Evolutionary conservation across 2,797 vertebrate species (phyloP).

Genomic region (Manis crassicaudata): DNA sequence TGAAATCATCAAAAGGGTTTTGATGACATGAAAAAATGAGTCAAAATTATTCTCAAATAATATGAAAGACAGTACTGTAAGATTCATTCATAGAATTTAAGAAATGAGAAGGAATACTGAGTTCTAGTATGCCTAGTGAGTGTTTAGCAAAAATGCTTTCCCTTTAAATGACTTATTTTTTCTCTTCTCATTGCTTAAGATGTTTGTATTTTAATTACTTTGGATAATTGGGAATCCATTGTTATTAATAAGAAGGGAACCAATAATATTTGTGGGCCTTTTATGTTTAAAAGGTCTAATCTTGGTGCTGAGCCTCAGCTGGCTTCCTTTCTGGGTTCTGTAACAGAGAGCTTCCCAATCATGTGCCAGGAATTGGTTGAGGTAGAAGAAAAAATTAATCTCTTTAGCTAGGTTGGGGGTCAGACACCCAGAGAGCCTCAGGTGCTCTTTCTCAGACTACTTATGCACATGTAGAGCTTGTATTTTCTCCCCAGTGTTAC

Average conservation of each 20-base stretch:
- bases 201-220: neutral
- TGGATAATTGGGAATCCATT: neutral
- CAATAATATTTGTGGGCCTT: neutral
- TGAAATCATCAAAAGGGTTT: neutral
- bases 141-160: neutral
- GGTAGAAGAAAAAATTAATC: neutral
- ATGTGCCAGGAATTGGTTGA: neutral
- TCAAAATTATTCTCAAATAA: conserved; percentile 2
- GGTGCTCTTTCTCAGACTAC: neutral
- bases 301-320: neutral
- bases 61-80: neutral
- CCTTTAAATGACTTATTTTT: neutral
- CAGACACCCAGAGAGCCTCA: neutral
- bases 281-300: neutral
- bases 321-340: neutral
- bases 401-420: neutral
- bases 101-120: neutral
- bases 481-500: neutral
- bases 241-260: neutral
- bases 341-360: neutral
- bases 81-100: neutral
- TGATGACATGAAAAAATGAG: conserved; percentile 10
- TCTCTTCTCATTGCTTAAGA: neutral
- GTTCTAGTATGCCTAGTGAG: neutral
- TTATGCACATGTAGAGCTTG: neutral